These are phyloP conservation scores for Sceliomorpha sp. DNA, from an alignment of 2,888 invertebrate genomes.

Conservation along the genomic window DNA sequence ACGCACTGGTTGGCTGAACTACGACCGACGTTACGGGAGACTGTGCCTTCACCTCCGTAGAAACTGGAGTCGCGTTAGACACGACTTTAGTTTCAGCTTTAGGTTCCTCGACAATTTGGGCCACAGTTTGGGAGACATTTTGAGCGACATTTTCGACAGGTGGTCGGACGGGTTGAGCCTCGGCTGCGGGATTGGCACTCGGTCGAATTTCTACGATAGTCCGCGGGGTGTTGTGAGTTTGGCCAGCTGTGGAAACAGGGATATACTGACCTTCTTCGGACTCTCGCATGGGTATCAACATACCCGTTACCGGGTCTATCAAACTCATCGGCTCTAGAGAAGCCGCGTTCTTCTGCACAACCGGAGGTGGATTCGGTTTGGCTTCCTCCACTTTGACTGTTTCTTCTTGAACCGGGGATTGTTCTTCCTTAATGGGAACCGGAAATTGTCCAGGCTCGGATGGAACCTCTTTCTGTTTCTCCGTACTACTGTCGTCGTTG, in stretches of 20 bases:
- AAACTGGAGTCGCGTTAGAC: slow-evolving; percentile 37
- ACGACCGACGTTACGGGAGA: slow-evolving; percentile 62
- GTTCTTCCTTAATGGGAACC: slow-evolving; percentile 54
- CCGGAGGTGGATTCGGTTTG: slow-evolving; percentile 34
- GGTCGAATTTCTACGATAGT: slow-evolving; percentile 60
- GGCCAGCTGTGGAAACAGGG: slow-evolving; percentile 81
- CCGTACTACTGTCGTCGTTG: slow-evolving; percentile 84
- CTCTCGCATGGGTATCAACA: slow-evolving; percentile 86
- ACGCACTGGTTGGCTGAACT: too few species aligned
- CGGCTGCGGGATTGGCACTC: slow-evolving; percentile 49
- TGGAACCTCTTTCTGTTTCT: slow-evolving; percentile 76
- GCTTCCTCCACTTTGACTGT: slow-evolving; percentile 62
- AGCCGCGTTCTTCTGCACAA: slow-evolving; percentile 62
- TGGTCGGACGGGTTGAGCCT: slow-evolving; percentile 55
- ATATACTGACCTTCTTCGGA: slow-evolving; percentile 87
- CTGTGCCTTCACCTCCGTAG: slow-evolving; percentile 70
- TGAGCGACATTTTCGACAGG: slow-evolving; percentile 37
- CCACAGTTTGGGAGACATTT: too few species aligned
- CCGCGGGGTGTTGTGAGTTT: slow-evolving; percentile 60
- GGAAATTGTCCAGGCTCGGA: slow-evolving; percentile 40
- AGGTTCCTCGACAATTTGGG: slow-evolving; percentile 64
- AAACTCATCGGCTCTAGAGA: slow-evolving; percentile 84
- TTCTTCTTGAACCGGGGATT: slow-evolving; percentile 48
- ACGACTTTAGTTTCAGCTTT: slow-evolving; percentile 6
- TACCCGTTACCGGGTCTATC: slow-evolving; percentile 88